A percentile compares a stretch with the other conserved stretches of the same genome.
Conservation (phyloP, 2,797 vertebrate genomes). For the Sparidentex hasta region DNA sequence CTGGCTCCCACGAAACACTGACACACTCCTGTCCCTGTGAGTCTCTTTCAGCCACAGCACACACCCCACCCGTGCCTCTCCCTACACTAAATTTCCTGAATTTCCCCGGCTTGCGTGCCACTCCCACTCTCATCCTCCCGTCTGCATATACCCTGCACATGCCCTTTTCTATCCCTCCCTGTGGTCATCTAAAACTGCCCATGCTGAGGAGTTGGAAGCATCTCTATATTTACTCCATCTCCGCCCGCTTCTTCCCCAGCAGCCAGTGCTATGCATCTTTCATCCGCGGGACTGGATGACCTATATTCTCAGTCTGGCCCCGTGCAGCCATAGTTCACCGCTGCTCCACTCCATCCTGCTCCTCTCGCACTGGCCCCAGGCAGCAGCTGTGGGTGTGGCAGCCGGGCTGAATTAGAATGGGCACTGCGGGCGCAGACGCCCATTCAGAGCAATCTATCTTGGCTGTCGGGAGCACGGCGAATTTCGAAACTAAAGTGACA, state of each 20-base stretch:
- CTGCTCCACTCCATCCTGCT: slow-evolving; percentile 51
- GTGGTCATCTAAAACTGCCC: slow-evolving; percentile 68
- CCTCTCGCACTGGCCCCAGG: slow-evolving; percentile 54
- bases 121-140: slow-evolving; percentile 40
- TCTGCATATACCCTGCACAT: slow-evolving; percentile 47
- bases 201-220: slow-evolving; percentile 61
- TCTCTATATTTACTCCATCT: slow-evolving; percentile 79
- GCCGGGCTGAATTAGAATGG: slow-evolving; percentile 64
- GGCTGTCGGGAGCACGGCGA: slow-evolving; percentile 36
- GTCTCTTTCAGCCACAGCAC: slow-evolving; percentile 36
- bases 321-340: slow-evolving; percentile 59
- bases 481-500: slow-evolving; percentile 47
- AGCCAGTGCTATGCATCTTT: slow-evolving; percentile 77
- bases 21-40: slow-evolving; percentile 50
- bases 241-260: slow-evolving; percentile 61
- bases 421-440: slow-evolving; percentile 47
- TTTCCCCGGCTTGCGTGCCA: slow-evolving; percentile 13
- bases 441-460: slow-evolving; percentile 55
- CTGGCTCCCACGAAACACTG: slow-evolving; percentile 55
- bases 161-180: slow-evolving; percentile 61
- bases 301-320: slow-evolving; percentile 79
- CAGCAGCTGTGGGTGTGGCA: slow-evolving; percentile 73
- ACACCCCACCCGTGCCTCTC: slow-evolving; percentile 50
- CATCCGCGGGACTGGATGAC: slow-evolving; percentile 74
- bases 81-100: slow-evolving; percentile 44